Conservation (phyloP, 2,888 invertebrate genomes). For the Megamerina dolium region DNA sequence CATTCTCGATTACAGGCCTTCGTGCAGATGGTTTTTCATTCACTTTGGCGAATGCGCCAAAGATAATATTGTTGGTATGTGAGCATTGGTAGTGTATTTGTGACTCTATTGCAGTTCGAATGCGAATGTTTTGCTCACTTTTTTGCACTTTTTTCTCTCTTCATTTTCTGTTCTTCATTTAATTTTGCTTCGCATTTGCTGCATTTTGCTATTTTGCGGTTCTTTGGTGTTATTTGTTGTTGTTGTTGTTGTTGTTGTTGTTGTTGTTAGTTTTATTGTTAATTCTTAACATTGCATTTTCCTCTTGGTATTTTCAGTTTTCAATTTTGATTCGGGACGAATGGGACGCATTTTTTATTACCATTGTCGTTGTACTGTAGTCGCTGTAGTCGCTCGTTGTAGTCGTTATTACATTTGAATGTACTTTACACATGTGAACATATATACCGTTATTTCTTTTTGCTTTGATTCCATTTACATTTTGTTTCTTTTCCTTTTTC, state of each 20-base stretch:
- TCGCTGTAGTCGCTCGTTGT: not conserved
- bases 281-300: not conserved
- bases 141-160: no score
- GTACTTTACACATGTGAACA: no score
- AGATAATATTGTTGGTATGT: no score
- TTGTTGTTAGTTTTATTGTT: not conserved
- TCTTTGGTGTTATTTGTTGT: not conserved
- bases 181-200: constrained; percentile 8
- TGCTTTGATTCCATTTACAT: no score
- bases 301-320: constrained; percentile 13
- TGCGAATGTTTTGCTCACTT: no score
- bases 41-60: no score
- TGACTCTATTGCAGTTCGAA: no score
- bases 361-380: not conserved
- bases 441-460: no score
- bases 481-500: no score
- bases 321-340: constrained; percentile 9
- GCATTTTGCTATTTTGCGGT: not conserved
- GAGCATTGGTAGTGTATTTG: no score
- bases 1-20: no score
- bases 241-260: not conserved
- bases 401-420: not conserved
- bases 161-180: not conserved
- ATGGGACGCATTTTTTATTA: constrained; percentile 1
- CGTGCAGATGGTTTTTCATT: constrained; percentile 5